A percentile compares a stretch with the other conserved stretches of the same genome.
These are phyloP conservation scores for Pyrrhura leucotis DNA, from an alignment of 2,797 vertebrate species.

Conservation along the genomic window DNA sequence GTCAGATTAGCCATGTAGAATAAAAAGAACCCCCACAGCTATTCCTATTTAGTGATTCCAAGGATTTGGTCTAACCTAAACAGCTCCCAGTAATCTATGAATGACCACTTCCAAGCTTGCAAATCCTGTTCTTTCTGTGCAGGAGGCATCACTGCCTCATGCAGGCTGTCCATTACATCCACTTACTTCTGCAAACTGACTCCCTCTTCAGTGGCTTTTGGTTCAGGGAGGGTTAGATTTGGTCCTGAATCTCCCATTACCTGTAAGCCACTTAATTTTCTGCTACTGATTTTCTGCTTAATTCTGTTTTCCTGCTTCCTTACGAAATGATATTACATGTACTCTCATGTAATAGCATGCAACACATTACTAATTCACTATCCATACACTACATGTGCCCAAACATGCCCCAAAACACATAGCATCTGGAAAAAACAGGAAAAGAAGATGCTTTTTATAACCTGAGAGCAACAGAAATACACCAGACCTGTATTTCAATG, in stretches of 20 bases:
- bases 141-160: accelerated
- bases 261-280: neutral
- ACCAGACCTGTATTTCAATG: neutral
- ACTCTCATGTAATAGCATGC: accelerated
- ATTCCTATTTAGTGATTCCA: neutral
- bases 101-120: neutral
- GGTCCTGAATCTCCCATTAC: neutral
- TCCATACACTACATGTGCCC: neutral
- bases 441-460: neutral
- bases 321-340: accelerated
- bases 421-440: neutral
- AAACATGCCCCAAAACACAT: neutral
- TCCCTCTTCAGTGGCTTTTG: accelerated
- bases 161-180: neutral
- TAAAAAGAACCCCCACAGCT: neutral
- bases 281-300: neutral
- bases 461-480: neutral
- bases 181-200: neutral
- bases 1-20: neutral
- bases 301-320: neutral
- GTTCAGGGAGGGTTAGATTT: neutral
- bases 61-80: neutral
- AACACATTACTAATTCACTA: neutral
- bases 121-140: neutral
- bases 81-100: neutral